Conservation (phyloP, 2,888 invertebrate genomes). For the Sturmia bella region DNA sequence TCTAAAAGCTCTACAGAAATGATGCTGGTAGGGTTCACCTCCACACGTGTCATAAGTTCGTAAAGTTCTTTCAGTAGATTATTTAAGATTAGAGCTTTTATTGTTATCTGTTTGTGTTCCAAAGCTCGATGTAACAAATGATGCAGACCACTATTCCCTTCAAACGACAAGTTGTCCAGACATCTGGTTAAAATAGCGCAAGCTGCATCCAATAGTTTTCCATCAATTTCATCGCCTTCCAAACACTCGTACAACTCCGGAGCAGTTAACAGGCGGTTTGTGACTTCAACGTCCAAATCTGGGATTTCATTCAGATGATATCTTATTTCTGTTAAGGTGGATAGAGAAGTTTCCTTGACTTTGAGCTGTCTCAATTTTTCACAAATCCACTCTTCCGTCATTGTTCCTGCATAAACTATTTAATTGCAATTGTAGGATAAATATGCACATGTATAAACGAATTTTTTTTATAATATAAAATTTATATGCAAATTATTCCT, state of each 20-base stretch:
- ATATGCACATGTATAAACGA: neutral
- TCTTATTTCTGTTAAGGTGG: slow-evolving; percentile 82
- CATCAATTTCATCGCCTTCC: slow-evolving; percentile 82
- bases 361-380: slow-evolving; percentile 82
- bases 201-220: slow-evolving; percentile 85
- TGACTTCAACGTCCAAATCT: slow-evolving; percentile 80
- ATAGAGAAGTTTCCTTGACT: slow-evolving; percentile 81
- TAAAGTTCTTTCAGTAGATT: slow-evolving; percentile 83
- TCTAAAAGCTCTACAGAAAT: slow-evolving; percentile 73
- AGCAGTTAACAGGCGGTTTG: slow-evolving; percentile 82
- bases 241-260: slow-evolving; percentile 86
- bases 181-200: slow-evolving; percentile 86
- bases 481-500: no score
- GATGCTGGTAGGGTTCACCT: slow-evolving; percentile 13
- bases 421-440: no score
- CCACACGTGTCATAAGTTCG: neutral
- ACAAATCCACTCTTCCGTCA: slow-evolving; percentile 82
- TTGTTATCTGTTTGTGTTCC: slow-evolving; percentile 85
- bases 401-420: slow-evolving; percentile 57
- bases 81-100: slow-evolving; percentile 85
- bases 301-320: slow-evolving; percentile 80
- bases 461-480: no score
- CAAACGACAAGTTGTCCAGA: slow-evolving; percentile 85
- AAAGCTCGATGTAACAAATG: slow-evolving; percentile 85
- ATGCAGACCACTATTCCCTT: slow-evolving; percentile 84